phyloP scores from a whole-genome alignment of 1,140 invertebrate species.

The Psix sp. region DNA sequence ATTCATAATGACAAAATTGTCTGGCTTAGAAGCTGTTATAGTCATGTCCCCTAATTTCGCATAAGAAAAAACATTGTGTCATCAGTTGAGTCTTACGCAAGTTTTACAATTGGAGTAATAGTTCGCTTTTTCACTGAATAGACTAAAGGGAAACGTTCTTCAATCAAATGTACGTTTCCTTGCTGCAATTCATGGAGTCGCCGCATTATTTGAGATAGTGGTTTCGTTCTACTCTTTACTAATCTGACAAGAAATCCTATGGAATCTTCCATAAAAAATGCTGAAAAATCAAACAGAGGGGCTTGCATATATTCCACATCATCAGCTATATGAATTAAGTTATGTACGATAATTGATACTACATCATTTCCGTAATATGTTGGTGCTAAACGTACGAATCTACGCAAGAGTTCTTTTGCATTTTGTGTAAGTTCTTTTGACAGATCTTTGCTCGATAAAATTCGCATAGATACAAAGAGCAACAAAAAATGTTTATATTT shows the following conservation, averaged over 20 bases:
- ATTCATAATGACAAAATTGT: neutral
- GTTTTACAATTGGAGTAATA: neutral
- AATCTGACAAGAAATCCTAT: neutral
- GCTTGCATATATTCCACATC: neutral
- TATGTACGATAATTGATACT: neutral
- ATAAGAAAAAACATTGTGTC: neutral
- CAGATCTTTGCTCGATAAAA: neutral
- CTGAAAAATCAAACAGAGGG: neutral
- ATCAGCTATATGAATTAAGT: neutral
- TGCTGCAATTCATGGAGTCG: neutral
- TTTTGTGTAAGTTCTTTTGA: neutral
- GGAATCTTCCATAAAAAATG: neutral
- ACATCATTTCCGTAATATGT: neutral
- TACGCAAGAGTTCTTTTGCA: neutral
- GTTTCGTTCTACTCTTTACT: neutral
- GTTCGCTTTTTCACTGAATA: neutral
- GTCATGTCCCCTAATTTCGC: neutral
- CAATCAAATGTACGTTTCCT: neutral
- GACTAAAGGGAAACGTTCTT: neutral
- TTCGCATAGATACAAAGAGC: neutral
- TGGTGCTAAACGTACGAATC: neutral
- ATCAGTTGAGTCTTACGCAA: neutral
- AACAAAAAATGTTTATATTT: neutral
- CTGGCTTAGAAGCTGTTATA: neutral
- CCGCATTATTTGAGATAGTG: neutral